Evolutionary conservation across 1,140 invertebrate genomes (phyloP).

Genomic region (Drosophila nigromelanica): DNA sequence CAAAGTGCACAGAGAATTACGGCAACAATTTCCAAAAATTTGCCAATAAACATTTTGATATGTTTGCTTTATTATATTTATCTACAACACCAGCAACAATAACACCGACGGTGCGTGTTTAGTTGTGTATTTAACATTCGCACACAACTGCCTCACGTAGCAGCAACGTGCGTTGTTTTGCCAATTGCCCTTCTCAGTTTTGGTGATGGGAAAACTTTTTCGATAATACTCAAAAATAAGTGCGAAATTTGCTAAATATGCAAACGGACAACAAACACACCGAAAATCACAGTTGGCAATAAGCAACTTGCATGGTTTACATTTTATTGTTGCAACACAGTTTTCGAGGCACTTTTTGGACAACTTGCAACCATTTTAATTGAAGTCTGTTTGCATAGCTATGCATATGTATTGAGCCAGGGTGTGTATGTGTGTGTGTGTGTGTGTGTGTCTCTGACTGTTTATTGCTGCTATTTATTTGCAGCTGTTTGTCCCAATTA

Average conservation of each 20-base stretch:
- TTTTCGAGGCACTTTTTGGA: constrained; percentile 15
- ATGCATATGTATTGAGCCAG: neutral
- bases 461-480: constrained; percentile 7
- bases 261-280: constrained; percentile 42
- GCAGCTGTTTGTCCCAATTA: neutral
- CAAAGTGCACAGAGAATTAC: constrained; percentile 12
- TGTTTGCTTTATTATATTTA: constrained; percentile 13
- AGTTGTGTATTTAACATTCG: constrained; percentile 8
- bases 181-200: constrained; percentile 65
- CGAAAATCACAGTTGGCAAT: constrained; percentile 2
- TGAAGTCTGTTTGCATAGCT: constrained; percentile 1
- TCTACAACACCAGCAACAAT: neutral
- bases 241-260: constrained; percentile 72
- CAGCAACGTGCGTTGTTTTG: constrained; percentile 63
- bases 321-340: constrained; percentile 60
- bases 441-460: neutral
- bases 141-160: constrained; percentile 56
- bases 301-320: constrained; percentile 31
- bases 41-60: constrained; percentile 40
- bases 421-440: constrained; percentile 3
- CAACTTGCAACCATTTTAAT: constrained; percentile 9
- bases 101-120: neutral
- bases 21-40: constrained; percentile 30
- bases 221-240: constrained; percentile 82
- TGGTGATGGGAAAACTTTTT: constrained; percentile 81